Conservation (phyloP, 2,797 vertebrate genomes). For the Syngnathus acus region DNA sequence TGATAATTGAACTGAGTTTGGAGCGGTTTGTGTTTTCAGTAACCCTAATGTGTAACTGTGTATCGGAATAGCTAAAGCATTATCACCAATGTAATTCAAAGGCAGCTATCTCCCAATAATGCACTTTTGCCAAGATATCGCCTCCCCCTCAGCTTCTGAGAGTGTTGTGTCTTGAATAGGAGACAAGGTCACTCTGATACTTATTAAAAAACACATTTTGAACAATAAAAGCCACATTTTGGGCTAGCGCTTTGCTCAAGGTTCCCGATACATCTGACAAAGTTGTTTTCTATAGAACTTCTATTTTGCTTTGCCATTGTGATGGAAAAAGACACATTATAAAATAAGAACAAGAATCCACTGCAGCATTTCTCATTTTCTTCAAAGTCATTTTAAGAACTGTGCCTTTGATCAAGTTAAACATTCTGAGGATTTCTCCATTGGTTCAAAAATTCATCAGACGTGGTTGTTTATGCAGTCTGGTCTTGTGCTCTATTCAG, state of each 20-base stretch:
- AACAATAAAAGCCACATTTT: not conserved
- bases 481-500: conserved; percentile 6
- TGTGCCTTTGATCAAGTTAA: conserved; percentile 4
- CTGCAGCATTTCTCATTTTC: conserved; percentile 14
- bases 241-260: not conserved
- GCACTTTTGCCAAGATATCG: not conserved
- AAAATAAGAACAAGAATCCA: conserved; percentile 3
- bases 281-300: not conserved
- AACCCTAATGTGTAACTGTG: not conserved
- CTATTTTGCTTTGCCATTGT: not conserved
- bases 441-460: not conserved
- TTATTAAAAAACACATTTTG: not conserved
- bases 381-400: conserved; percentile 9
- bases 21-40: not conserved
- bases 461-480: conserved; percentile 1
- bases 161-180: not conserved
- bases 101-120: not conserved
- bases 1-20: not conserved
- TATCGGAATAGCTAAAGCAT: too few relatives aligned
- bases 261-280: not conserved
- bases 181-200: not conserved
- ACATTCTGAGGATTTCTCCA: not conserved
- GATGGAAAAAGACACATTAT: not conserved
- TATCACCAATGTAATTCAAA: not conserved
- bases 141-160: not conserved